Base-by-base conservation (phyloP, 2,113 vertebrate species). In the zebrafish (Danio rerio) region DNA sequence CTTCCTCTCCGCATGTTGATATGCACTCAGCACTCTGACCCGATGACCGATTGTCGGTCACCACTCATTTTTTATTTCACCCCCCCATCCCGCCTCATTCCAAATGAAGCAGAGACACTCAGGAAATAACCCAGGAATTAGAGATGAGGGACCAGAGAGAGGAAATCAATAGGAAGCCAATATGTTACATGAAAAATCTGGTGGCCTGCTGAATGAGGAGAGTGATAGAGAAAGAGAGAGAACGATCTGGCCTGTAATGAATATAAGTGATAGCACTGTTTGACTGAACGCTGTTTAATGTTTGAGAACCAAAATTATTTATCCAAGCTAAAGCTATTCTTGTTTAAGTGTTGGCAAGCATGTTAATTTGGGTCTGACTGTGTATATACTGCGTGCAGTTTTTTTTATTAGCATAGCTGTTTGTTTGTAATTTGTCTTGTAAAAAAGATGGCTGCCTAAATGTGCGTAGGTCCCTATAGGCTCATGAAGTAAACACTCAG, bases 61-160 rank as follows among this genome's bases (percentile, higher is more conserved):
- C 76, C 63, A 20, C 53, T 62, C 40, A 42, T 87, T 88, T 87
- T 86, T 90, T 92, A 90, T 90, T 90, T 85, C 31, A 31, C 31
- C 31, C 31, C 31, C 31, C 31, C 31, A 31, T 3, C 31, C 31
- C 31, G 31, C 86, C 87, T 86, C 87, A 87, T 55, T 42, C 72
- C 58, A 50, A 86, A 84, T 84, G 85, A 89, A 88, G 83, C 31
- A 61, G 80, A 90, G 90, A 91, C 91, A 92, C 89, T 93, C 91
- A 91, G 90, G 89, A 93, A 93, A 94, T 91, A 92, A 92, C 91
- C 89, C 87, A 84, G 87, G 90, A 92, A 92, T 93, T 90, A 90
- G 89, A 90, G 88, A 87, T 91, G 89, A 90, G 89, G 49, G 50
- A 53, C 77, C 90, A 86, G 78, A 80, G 85, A 76, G 86, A 81